These are phyloP conservation scores for Henricia sp. DNA, from an alignment of 53 echinoderm and acorn worm genomes.

Conservation along the genomic window DNA sequence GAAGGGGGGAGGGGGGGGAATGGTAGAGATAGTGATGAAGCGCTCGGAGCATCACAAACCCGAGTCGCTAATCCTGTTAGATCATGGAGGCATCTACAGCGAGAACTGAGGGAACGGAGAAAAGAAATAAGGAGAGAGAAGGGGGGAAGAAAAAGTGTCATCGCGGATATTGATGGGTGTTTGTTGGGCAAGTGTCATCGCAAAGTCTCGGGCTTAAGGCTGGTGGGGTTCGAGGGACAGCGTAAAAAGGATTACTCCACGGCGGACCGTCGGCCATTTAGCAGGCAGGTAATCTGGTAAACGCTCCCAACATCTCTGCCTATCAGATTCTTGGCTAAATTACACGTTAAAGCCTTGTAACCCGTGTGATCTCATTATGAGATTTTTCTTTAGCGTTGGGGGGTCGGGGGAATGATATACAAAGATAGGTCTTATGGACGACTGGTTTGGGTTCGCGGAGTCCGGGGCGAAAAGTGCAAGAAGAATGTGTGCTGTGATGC, in stretches of 20 bases:
- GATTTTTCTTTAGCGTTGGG: conserved; percentile 14
- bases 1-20: too few relatives aligned
- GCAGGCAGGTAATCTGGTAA: conserved; percentile 60
- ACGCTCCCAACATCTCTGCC: conserved; percentile 48
- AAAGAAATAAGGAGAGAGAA: background rate
- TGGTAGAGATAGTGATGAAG: too few relatives aligned
- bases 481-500: conserved; percentile 48
- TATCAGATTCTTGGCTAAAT: conserved; percentile 63
- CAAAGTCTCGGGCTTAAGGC: background rate
- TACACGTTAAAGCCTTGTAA: conserved; percentile 63
- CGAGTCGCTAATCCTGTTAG: conserved; percentile 52
- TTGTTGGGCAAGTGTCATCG: conserved; percentile 43
- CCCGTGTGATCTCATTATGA: conserved; percentile 60
- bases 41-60: conserved; percentile 35
- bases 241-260: conserved; percentile 52
- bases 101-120: conserved; percentile 21
- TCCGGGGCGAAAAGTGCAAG: conserved; percentile 46
- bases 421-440: conserved; percentile 12
- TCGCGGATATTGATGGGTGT: conserved; percentile 53
- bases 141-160: conserved; percentile 34
- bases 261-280: conserved; percentile 60
- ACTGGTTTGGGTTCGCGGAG: conserved; percentile 20
- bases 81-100: conserved; percentile 41
- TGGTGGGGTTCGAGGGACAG: conserved; percentile 19
- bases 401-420: conserved; percentile 25